Evolutionary conservation across 2,113 vertebrate species (phyloP).

Genomic region (Perca fluviatilis): DNA sequence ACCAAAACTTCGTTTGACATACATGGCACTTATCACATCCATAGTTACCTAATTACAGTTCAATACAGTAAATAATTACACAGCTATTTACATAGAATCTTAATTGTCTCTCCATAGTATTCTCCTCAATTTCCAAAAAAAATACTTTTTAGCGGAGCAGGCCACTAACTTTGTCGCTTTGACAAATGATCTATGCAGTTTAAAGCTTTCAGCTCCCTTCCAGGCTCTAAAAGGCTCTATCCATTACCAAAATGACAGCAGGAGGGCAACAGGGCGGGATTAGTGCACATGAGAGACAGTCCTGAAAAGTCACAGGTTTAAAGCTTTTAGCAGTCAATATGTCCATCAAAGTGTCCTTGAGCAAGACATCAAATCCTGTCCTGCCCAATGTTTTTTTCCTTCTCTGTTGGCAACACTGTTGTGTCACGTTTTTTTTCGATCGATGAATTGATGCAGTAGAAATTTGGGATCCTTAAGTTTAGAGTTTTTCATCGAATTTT

Average conservation of each 20-base stretch:
- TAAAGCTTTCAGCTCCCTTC: slow-evolving; percentile 9
- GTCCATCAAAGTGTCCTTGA: slow-evolving; percentile 21
- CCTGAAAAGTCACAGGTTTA: slow-evolving; percentile 23
- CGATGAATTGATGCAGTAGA: neutral
- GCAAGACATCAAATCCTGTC: neutral
- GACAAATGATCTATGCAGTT: slow-evolving; percentile 34
- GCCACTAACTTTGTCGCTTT: slow-evolving; percentile 17
- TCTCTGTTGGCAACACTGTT: too few relatives aligned
- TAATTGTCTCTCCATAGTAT: neutral
- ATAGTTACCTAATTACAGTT: too few relatives aligned
- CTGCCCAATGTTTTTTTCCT: too few relatives aligned
- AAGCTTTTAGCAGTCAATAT: slow-evolving; percentile 13
- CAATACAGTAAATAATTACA: too few relatives aligned
- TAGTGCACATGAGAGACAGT: neutral
- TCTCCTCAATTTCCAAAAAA: neutral
- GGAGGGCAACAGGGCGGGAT: slow-evolving; percentile 13
- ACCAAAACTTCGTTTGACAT: too few relatives aligned
- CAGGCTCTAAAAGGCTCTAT: slow-evolving; percentile 30
- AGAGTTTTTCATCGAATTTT: neutral
- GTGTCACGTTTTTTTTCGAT: too few relatives aligned
- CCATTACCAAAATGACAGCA: slow-evolving; percentile 29
- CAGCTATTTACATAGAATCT: too few relatives aligned
- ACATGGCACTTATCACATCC: too few relatives aligned
- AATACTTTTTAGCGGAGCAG: neutral
- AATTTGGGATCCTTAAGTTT: neutral